These are phyloP conservation scores for Cloeon dipterum DNA, from an alignment of 2,888 invertebrate species.

Conservation along the genomic window DNA sequence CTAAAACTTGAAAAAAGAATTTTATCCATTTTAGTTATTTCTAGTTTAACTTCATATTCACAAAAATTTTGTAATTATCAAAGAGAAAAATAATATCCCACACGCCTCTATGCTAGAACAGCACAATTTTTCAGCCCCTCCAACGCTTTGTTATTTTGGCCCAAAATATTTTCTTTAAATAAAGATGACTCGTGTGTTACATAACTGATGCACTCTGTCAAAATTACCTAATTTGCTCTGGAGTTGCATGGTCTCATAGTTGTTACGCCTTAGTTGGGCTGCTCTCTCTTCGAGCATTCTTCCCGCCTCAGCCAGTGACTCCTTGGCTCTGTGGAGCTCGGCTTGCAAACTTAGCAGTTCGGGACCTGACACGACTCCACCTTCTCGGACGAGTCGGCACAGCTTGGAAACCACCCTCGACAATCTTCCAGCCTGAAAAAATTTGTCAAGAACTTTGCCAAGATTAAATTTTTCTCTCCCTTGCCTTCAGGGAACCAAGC, in stretches of 20 bases:
- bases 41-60: too few species aligned
- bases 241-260: conserved; percentile 53
- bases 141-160: too few species aligned
- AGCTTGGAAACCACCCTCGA: conserved; percentile 15
- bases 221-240: conserved; percentile 42
- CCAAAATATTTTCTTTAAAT: too few species aligned
- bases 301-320: conserved; percentile 42
- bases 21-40: too few species aligned
- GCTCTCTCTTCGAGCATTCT: conserved; percentile 53
- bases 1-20: too few species aligned
- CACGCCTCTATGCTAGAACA: too few species aligned
- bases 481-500: conserved; percentile 8
- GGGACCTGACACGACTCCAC: conserved; percentile 13
- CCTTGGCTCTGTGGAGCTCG: conserved; percentile 18
- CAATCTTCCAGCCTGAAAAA: conserved; percentile 23
- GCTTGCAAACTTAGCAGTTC: conserved; percentile 14
- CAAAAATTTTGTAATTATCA: too few species aligned
- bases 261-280: conserved; percentile 56
- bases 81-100: too few species aligned
- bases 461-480: too few species aligned
- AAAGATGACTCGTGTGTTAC: too few species aligned
- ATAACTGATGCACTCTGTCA: conserved; percentile 8
- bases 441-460: too few species aligned
- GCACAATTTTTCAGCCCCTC: too few species aligned
- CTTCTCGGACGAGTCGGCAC: conserved; percentile 13